Evolutionary conservation across 2,888 invertebrate species (phyloP).

Genomic region (Cartodere bifasciata): DNA sequence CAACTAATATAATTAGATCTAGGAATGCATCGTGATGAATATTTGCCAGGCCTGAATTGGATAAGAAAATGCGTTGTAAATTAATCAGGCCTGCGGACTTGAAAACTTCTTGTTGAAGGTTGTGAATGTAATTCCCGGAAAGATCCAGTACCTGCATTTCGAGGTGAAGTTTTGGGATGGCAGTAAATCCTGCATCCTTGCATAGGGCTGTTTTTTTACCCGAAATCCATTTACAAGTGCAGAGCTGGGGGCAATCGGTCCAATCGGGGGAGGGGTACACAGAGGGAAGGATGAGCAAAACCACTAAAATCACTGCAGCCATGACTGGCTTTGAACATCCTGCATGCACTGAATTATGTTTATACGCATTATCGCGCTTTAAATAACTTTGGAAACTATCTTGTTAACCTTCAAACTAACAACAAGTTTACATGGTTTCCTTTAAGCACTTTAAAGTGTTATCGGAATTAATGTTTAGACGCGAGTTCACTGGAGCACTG

Average conservation of each 20-base stretch:
- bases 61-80: slow-evolving; percentile 69
- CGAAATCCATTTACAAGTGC: slow-evolving; percentile 84
- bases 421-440: too few species aligned
- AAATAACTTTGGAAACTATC: too few species aligned
- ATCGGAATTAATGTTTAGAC: too few species aligned
- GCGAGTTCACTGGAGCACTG: too few species aligned
- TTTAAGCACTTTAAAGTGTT: too few species aligned
- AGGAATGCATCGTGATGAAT: slow-evolving; percentile 77
- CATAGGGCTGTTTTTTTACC: slow-evolving; percentile 85
- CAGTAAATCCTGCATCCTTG: slow-evolving; percentile 65
- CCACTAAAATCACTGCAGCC: slow-evolving; percentile 31
- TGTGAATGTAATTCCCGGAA: slow-evolving; percentile 65
- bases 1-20: slow-evolving; percentile 72
- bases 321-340: slow-evolving; percentile 30
- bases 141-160: slow-evolving; percentile 80
- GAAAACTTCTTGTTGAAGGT: slow-evolving; percentile 66
- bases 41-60: slow-evolving; percentile 60
- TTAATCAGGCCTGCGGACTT: slow-evolving; percentile 67
- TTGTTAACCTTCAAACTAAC: too few species aligned
- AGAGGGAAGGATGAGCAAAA: slow-evolving; percentile 29
- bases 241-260: slow-evolving; percentile 78
- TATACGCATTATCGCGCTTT: too few species aligned
- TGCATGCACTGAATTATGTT: slow-evolving; percentile 20
- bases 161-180: slow-evolving; percentile 59
- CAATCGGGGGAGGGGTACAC: slow-evolving; percentile 57